Percentiles rank a stretch among this genome's conserved stretches.
phyloP scores from a whole-genome alignment of 2,797 vertebrate species.

The Tympanoctomys barrerae region DNA sequence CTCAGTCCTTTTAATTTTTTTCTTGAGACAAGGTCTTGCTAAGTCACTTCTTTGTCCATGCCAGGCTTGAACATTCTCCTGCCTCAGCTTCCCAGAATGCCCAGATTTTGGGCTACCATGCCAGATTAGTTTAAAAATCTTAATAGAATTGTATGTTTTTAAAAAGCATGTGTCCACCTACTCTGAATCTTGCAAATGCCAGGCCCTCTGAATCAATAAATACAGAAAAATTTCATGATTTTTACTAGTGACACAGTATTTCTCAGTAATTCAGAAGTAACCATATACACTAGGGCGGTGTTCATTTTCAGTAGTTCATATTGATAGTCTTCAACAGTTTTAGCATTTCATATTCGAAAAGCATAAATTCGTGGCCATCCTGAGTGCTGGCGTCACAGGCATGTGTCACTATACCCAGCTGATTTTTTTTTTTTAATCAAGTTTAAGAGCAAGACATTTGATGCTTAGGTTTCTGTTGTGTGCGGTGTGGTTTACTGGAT shows the following conservation, averaged over 20 bases:
- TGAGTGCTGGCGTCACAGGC: neutral
- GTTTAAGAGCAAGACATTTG: neutral
- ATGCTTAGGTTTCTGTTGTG: neutral
- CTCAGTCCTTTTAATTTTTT: neutral
- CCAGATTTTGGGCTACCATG: neutral
- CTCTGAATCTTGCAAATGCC: neutral
- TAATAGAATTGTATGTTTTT: neutral
- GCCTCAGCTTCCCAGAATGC: neutral
- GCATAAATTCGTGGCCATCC: neutral
- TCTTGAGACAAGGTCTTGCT: neutral
- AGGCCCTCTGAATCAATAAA: neutral
- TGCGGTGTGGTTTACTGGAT: neutral
- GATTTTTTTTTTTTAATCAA: neutral
- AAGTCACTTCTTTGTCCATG: neutral
- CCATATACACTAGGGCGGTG: neutral
- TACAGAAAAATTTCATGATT: constrained; percentile 1
- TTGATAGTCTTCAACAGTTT: constrained; percentile 38
- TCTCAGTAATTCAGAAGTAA: neutral
- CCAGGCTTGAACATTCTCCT: neutral
- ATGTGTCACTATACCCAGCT: neutral
- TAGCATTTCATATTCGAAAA: neutral
- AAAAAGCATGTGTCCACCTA: neutral
- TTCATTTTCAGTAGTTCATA: constrained; percentile 4
- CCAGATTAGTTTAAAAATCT: neutral
- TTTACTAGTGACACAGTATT: constrained; percentile 14